phyloP scores from a whole-genome alignment of 2,888 invertebrate genomes.

The Nephrotoma flavescens region DNA sequence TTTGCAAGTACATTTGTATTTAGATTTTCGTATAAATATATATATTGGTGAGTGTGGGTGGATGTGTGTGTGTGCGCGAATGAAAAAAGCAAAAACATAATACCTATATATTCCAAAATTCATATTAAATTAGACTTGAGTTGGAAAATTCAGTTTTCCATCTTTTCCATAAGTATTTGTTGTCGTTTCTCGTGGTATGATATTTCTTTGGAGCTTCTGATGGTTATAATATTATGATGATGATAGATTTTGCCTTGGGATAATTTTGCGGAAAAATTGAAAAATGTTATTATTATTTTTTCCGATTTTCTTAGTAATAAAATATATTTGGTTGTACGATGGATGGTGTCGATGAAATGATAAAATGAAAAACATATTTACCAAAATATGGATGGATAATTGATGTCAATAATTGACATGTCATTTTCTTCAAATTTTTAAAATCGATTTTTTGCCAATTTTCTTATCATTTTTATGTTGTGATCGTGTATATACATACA shows the following conservation, averaged over 20 bases:
- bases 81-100: background rate
- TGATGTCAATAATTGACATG: background rate
- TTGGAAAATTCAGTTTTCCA: background rate
- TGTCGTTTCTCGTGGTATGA: background rate
- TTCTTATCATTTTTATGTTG: background rate
- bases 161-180: background rate
- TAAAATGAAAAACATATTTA: background rate
- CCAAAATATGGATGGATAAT: background rate
- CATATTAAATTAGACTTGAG: background rate
- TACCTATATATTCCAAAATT: background rate
- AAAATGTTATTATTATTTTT: background rate
- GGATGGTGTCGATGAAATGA: background rate
- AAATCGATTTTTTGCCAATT: background rate
- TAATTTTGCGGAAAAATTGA: background rate
- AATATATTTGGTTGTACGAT: background rate
- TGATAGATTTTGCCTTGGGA: background rate
- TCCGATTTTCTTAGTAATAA: background rate
- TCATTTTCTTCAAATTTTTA: background rate
- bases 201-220: background rate
- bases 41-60: background rate
- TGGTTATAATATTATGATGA: background rate
- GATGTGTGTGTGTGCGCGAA: background rate
- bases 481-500: background rate
- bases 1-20: too few relatives aligned
- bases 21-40: too few relatives aligned